Conservation (phyloP, 1,140 invertebrate genomes). For the Branchinecta lynchi region DNA sequence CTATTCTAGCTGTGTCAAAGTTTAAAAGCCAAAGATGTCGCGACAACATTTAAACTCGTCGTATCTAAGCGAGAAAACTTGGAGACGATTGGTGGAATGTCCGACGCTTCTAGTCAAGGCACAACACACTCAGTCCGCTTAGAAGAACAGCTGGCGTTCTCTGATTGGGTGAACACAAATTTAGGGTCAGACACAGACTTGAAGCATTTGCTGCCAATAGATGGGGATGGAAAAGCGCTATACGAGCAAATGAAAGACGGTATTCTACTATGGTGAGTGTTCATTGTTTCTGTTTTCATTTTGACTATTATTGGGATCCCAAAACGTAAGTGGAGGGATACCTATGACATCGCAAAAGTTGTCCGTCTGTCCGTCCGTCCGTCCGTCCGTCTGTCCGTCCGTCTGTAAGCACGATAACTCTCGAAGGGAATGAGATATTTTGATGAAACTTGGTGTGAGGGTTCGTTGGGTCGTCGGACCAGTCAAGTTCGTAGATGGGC, state of each 20-base stretch:
- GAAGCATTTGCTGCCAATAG: conserved; percentile 75
- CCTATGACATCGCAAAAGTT: no score
- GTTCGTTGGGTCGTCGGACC: no score
- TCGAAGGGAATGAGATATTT: no score
- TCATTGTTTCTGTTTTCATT: conserved; percentile 13
- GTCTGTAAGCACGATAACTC: no score
- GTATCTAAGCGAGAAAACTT: conserved; percentile 86
- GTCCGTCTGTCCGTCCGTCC: no score
- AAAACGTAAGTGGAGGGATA: no score
- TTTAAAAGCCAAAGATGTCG: conserved; percentile 69
- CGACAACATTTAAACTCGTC: conserved; percentile 75
- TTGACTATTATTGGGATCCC: not conserved
- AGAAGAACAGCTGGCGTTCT: conserved; percentile 96
- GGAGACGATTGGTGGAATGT: conserved; percentile 81
- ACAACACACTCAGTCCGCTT: conserved; percentile 83
- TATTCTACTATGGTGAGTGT: conserved; percentile 74
- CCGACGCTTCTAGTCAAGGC: conserved; percentile 79
- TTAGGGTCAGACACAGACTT: conserved; percentile 72
- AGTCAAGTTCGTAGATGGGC: no score
- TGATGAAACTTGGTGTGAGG: no score
- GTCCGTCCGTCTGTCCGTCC: no score
- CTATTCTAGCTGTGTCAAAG: conserved; percentile 57
- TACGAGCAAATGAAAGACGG: conserved; percentile 93
- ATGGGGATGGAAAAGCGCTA: conserved; percentile 65
- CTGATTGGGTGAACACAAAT: conserved; percentile 96